A percentile compares a stretch with the other conserved stretches of the same genome.
Conservation (phyloP, 2,113 vertebrate species). For the Noturus placidus region DNA sequence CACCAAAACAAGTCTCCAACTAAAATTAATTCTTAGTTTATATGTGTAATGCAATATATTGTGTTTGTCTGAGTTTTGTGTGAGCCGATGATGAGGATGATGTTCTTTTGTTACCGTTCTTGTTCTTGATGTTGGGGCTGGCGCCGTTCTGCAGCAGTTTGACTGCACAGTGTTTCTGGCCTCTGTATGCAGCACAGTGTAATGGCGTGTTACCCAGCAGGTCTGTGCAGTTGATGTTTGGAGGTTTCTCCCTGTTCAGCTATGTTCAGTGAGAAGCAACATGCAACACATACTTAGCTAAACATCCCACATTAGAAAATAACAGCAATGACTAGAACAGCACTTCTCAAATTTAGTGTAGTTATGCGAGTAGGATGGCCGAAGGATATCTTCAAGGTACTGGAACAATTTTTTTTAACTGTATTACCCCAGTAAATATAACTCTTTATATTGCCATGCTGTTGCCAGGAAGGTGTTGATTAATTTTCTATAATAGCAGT, state of each 20-base stretch:
- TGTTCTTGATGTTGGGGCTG: slow-evolving; percentile 81
- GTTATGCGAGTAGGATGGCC: neutral
- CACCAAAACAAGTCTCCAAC: neutral
- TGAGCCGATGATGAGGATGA: neutral
- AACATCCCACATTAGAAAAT: neutral
- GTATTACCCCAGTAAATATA: neutral
- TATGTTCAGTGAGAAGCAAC: slow-evolving; percentile 57
- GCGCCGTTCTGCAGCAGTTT: slow-evolving; percentile 88
- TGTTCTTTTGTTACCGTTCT: slow-evolving; percentile 76
- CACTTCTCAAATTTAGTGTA: neutral
- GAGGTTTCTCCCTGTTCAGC: slow-evolving; percentile 86
- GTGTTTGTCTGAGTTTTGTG: neutral
- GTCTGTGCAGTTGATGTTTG: slow-evolving; percentile 87
- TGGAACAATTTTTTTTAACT: neutral
- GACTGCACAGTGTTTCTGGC: slow-evolving; percentile 86
- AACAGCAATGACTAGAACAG: neutral
- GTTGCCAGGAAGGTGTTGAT: no score
- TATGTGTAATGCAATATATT: neutral
- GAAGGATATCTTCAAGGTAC: neutral
- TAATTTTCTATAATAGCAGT: neutral
- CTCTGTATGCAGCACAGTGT: slow-evolving; percentile 93
- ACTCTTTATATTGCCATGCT: neutral
- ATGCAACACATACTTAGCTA: neutral
- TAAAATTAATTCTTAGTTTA: neutral
- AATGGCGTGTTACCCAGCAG: slow-evolving; percentile 92